phyloP scores from a whole-genome alignment of 1,140 invertebrate species.

The Cydia fagiglandana region DNA sequence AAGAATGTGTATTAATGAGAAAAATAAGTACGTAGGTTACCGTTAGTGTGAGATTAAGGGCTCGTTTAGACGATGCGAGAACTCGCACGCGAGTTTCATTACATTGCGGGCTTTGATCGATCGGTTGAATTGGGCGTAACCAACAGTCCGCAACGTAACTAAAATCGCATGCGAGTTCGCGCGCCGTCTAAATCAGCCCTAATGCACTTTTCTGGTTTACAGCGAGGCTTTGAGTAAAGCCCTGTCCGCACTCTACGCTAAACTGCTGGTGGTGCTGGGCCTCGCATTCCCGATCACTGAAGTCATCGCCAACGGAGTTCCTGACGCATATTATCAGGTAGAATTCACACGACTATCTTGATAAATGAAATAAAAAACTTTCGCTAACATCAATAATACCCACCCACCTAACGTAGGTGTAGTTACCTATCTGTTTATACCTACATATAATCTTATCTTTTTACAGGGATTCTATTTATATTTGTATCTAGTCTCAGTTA shows the following conservation, averaged over 20 bases:
- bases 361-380: background rate
- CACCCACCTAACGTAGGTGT: too few species aligned
- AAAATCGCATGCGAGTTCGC: too few species aligned
- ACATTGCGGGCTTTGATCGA: too few species aligned
- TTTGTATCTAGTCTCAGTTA: conserved; percentile 87
- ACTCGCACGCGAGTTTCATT: too few species aligned
- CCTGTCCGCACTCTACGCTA: conserved; percentile 88
- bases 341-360: conserved; percentile 9
- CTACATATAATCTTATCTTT: conserved; percentile 33
- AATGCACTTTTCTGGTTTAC: conserved; percentile 40
- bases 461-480: conserved; percentile 92
- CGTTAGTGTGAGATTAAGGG: background rate
- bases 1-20: conserved; percentile 3
- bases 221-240: conserved; percentile 80
- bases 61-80: too few species aligned
- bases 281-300: conserved; percentile 86
- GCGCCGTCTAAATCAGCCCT: too few species aligned
- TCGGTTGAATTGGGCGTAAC: too few species aligned
- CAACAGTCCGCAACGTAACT: too few species aligned
- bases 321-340: conserved; percentile 84
- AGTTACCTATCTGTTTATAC: too few species aligned
- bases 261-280: conserved; percentile 88
- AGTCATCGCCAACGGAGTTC: conserved; percentile 83
- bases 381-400: too few species aligned
- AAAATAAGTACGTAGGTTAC: background rate